A percentile compares a stretch with the other conserved stretches of the same genome.
phyloP scores from a whole-genome alignment of 1,140 invertebrate species.

The Pseudachorutes palmiensis region DNA sequence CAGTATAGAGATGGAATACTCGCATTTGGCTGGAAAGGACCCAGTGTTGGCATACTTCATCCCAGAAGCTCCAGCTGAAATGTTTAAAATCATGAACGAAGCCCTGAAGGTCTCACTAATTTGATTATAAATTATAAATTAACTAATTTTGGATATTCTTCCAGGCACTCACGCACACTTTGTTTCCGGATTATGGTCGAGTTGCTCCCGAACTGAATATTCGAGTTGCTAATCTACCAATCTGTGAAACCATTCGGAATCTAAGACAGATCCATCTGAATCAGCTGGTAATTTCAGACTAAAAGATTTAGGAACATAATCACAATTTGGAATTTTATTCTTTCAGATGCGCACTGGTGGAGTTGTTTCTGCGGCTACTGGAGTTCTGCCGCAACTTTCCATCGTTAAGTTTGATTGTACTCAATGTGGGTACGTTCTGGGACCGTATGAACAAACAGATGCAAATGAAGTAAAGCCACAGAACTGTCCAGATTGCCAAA shows the following conservation, averaged over 20 bases:
- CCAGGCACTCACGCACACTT: slow-evolving; percentile 85
- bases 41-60: slow-evolving; percentile 92
- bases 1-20: slow-evolving; percentile 90
- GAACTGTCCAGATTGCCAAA: slow-evolving; percentile 96
- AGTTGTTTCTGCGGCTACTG: slow-evolving; percentile 91
- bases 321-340: slow-evolving; percentile 40
- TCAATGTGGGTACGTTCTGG: slow-evolving; percentile 88
- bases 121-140: too few relatives aligned
- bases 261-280: slow-evolving; percentile 95
- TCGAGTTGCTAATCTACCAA: slow-evolving; percentile 84
- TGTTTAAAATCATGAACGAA: slow-evolving; percentile 90
- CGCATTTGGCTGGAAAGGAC: slow-evolving; percentile 76
- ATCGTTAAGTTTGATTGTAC: slow-evolving; percentile 96
- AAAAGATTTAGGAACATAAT: not conserved
- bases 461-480: slow-evolving; percentile 89
- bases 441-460: slow-evolving; percentile 91
- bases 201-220: slow-evolving; percentile 90
- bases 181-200: slow-evolving; percentile 92
- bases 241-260: slow-evolving; percentile 91
- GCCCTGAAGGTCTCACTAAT: slow-evolving; percentile 53
- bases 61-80: slow-evolving; percentile 92
- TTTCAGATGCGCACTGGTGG: slow-evolving; percentile 66
- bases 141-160: too few relatives aligned
- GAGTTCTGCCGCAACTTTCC: slow-evolving; percentile 89
- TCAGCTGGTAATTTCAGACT: slow-evolving; percentile 57